A percentile compares a stretch with the other conserved stretches of the same genome.
phyloP scores from a whole-genome alignment of 1,140 invertebrate species.

The Homalodisca vitripennis region DNA sequence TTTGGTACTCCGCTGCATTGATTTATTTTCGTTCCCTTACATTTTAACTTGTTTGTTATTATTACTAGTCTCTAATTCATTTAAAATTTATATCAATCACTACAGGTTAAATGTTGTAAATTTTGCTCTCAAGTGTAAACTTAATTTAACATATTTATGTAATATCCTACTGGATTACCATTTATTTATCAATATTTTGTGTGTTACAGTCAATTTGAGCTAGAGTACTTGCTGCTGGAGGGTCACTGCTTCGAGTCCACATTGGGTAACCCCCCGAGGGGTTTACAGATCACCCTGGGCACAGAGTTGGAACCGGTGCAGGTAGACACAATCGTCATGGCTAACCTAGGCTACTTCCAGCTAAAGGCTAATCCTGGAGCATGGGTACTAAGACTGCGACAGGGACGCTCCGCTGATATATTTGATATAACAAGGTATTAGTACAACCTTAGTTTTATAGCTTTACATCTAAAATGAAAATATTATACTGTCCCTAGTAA shows the following conservation, averaged over 20 bases:
- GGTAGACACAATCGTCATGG: conserved; percentile 99
- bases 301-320: conserved; percentile 71
- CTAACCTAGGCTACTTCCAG: conserved; percentile 97
- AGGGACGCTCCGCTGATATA: conserved; percentile 92
- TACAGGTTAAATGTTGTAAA: too few relatives aligned
- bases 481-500: too few relatives aligned
- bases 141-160: too few relatives aligned
- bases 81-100: too few relatives aligned
- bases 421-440: conserved; percentile 76
- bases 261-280: conserved; percentile 90
- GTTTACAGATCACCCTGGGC: conserved; percentile 94
- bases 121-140: too few relatives aligned
- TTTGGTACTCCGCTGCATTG: too few relatives aligned
- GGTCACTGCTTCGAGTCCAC: conserved; percentile 95
- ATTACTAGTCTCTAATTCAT: too few relatives aligned
- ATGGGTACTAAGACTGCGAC: conserved; percentile 83
- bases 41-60: too few relatives aligned
- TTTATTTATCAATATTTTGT: neutral
- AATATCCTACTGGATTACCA: too few relatives aligned
- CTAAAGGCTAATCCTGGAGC: conserved; percentile 97
- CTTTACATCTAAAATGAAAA: too few relatives aligned
- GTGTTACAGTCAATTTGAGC: conserved; percentile 77
- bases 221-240: conserved; percentile 90
- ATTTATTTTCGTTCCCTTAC: too few relatives aligned
- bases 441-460: too few relatives aligned